Evolutionary conservation across 2,113 vertebrate species (phyloP), one percentile per base, ranked within the genome.

Genomic region (Tringa solitaria): DNA sequence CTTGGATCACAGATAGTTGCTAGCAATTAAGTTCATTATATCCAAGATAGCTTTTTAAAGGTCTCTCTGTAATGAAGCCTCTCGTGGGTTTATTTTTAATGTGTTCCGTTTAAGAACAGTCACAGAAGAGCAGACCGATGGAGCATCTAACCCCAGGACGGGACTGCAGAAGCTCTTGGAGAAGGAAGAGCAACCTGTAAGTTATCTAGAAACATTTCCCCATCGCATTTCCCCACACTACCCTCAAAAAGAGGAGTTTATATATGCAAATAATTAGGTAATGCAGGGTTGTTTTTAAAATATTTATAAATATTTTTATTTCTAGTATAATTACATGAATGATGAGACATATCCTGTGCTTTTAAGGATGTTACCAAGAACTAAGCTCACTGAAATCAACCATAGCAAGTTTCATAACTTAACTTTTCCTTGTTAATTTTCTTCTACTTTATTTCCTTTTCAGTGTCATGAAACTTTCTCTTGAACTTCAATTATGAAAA

Each of bases 191-290:
- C 17, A 93, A 68, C 3, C 12, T 20, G 2, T 9, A 46, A 37
- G 53, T 45, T 45, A 80, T 2, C 8, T 23, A 17, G 15, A 82
- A 26, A 50, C 1, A 8, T 22, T 54, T 61, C 10, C n/a, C 26
- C 27, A 16, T 2, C n/a, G 2, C 5, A 9, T 28, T 53, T 65
- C 11, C 28, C 33, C 32, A 12, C 1, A 2, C 3, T 61, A 7
- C 8, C 24, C 32, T 8, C 4, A 4, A 53, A 68, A 79, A 32
- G 0, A 61, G 9, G 12, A 8, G 4, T 5, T 43, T 57, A 17
- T 17, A 39, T 8, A 56, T 4, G 27, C 23, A 87, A 82, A 54
- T 16, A 9, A 37, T 19, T 1, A 65, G 10, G 14, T 35, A 9
- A 27, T 59, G 16, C 8, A 35, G 32, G 30, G 11, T 4, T 10